phyloP scores from a whole-genome alignment of 35 echinoderm and acorn worm genomes.

The Acanthaster planci region DNA sequence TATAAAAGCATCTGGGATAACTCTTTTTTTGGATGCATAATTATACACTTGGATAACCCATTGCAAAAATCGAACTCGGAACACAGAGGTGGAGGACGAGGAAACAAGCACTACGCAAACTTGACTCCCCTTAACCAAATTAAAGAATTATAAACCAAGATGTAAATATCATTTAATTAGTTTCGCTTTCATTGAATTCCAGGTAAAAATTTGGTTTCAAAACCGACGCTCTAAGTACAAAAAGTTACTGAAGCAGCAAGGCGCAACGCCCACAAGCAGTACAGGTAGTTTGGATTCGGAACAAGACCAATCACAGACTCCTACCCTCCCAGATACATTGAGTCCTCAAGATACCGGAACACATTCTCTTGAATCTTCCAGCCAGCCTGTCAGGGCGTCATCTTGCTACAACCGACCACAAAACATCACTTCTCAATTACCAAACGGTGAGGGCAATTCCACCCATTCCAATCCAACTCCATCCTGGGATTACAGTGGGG shows the following conservation, averaged over 20 bases:
- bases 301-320: background rate
- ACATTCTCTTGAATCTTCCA: constrained; percentile 21
- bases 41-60: too few species aligned
- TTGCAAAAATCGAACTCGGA: too few species aligned
- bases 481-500: constrained; percentile 6
- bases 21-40: too few species aligned
- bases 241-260: constrained; percentile 89
- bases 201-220: constrained; percentile 98
- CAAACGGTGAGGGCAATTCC: background rate
- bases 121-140: too few species aligned
- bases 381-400: background rate
- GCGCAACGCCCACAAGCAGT: constrained; percentile 25
- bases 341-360: background rate
- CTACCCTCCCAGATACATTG: background rate
- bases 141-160: too few species aligned
- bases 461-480: background rate
- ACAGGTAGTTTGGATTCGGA: constrained; percentile 23
- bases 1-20: too few species aligned
- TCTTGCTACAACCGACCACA: constrained; percentile 20
- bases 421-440: background rate
- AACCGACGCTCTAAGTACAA: constrained; percentile 92
- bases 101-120: too few species aligned
- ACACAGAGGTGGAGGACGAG: too few species aligned
- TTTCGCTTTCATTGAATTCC: background rate
- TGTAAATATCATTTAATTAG: too few species aligned